phyloP scores from a whole-genome alignment of 1,140 invertebrate genomes.

The Gryllus bimaculatus region DNA sequence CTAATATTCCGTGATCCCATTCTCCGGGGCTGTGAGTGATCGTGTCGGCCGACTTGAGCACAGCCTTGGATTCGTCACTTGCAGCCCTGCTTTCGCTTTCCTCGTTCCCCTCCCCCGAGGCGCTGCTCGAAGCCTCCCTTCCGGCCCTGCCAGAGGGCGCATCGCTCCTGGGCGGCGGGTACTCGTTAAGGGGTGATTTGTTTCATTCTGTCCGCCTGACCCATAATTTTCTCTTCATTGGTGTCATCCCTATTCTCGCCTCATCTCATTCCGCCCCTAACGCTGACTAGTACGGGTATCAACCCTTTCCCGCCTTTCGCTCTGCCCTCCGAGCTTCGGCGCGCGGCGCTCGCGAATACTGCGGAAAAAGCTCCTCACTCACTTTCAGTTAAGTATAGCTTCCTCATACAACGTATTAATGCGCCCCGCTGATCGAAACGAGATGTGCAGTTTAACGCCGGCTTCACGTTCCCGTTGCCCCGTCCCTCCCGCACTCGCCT shows the following conservation, averaged over 20 bases:
- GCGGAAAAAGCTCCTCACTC: neutral
- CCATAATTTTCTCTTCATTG: slow-evolving; percentile 5
- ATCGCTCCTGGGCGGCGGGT: neutral
- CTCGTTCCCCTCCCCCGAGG: too few relatives aligned
- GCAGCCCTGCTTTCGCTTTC: too few relatives aligned
- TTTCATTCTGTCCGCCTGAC: neutral
- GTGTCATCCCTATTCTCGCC: neutral
- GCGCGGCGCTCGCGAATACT: neutral
- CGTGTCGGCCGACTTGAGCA: too few relatives aligned
- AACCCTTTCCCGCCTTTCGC: neutral
- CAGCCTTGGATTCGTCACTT: too few relatives aligned
- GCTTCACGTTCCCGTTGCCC: neutral
- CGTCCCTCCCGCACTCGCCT: too few relatives aligned
- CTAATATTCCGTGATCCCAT: too few relatives aligned
- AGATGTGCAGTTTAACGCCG: neutral
- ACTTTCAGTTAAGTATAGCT: slow-evolving; percentile 1
- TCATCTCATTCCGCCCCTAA: neutral
- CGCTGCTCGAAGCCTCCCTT: too few relatives aligned
- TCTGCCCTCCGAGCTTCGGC: neutral
- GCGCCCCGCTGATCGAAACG: neutral
- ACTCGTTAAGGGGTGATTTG: neutral
- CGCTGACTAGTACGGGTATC: neutral
- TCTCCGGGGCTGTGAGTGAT: too few relatives aligned
- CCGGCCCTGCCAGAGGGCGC: too few relatives aligned
- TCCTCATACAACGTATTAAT: neutral